phyloP scores from a whole-genome alignment of 2,797 vertebrate genomes.

The Peromyscus aztecus region DNA sequence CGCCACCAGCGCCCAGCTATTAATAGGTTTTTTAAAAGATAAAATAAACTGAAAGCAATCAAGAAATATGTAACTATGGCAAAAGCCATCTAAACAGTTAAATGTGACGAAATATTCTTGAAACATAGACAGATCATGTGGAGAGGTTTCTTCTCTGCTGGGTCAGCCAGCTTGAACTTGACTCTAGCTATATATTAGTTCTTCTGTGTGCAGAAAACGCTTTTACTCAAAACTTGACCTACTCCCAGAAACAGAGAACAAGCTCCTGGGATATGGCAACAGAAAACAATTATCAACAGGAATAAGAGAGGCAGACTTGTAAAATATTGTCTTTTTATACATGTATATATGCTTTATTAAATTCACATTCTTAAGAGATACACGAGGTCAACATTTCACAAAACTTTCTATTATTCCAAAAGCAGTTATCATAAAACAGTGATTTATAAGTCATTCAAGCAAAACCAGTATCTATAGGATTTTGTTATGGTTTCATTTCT shows the following conservation, averaged over 20 bases:
- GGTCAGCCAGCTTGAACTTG: background rate
- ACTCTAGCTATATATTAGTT: constrained; percentile 13
- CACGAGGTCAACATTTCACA: constrained; percentile 86
- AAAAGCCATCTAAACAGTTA: constrained; percentile 53
- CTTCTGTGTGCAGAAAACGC: constrained; percentile 1
- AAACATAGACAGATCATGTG: constrained; percentile 42
- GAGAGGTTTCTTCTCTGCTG: constrained; percentile 47
- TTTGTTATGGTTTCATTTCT: constrained; percentile 75
- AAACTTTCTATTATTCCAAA: constrained; percentile 86
- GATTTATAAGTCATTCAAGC: constrained; percentile 84
- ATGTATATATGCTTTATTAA: constrained; percentile 87
- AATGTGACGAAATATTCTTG: constrained; percentile 51
- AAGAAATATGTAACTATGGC: constrained; percentile 38
- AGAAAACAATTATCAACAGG: constrained; percentile 60
- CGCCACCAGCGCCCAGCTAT: no score
- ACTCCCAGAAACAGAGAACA: constrained; percentile 9
- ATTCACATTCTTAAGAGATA: constrained; percentile 84
- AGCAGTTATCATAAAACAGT: constrained; percentile 84
- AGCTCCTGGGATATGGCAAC: background rate
- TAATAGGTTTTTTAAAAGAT: constrained; percentile 45
- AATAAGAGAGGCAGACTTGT: constrained; percentile 68
- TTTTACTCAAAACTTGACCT: constrained; percentile 52
- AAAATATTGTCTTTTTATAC: constrained; percentile 78
- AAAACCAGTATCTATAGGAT: constrained; percentile 82
- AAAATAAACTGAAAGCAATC: constrained; percentile 61